Conservation (phyloP, 2,888 invertebrate species). For the Ennomos fuscantarius region DNA sequence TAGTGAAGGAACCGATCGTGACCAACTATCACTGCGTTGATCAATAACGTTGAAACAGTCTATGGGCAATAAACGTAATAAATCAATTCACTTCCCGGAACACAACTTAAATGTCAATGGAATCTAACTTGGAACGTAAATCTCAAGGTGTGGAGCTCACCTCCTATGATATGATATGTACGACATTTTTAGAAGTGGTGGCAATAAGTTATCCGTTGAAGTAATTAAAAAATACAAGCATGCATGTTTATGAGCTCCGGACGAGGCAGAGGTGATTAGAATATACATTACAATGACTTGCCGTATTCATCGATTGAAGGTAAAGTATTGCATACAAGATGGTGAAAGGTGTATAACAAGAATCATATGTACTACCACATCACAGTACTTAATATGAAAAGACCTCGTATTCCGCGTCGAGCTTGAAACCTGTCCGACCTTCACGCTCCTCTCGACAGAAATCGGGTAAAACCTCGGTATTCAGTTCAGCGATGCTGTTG, state of each 20-base stretch:
- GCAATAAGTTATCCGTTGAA: slow-evolving; percentile 27
- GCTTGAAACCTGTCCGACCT: slow-evolving; percentile 53
- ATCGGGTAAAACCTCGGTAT: slow-evolving; percentile 30
- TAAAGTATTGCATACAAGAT: slow-evolving; percentile 69
- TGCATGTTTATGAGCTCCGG: slow-evolving; percentile 79
- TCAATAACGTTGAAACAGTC: too few species aligned
- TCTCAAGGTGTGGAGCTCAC: too few species aligned
- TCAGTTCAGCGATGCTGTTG: slow-evolving; percentile 32
- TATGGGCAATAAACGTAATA: too few species aligned
- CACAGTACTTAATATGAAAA: slow-evolving; percentile 56
- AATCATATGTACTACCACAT: slow-evolving; percentile 45
- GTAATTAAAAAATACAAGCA: slow-evolving; percentile 73
- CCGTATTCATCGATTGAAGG: slow-evolving; percentile 81
- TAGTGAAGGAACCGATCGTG: too few species aligned
- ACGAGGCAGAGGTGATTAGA: slow-evolving; percentile 75
- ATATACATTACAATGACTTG: slow-evolving; percentile 82
- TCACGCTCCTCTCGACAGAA: slow-evolving; percentile 45
- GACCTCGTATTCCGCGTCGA: slow-evolving; percentile 64
- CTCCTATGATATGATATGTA: slow-evolving; percentile 4
- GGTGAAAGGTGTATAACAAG: slow-evolving; percentile 60
- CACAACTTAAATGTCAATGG: too few species aligned
- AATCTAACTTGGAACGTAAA: too few species aligned
- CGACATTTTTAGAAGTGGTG: slow-evolving; percentile 6
- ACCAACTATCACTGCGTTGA: too few species aligned
- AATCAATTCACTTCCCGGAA: too few species aligned